These are phyloP conservation scores for Chaetodon auriga DNA, from an alignment of 2,113 vertebrate species.

Conservation along the genomic window DNA sequence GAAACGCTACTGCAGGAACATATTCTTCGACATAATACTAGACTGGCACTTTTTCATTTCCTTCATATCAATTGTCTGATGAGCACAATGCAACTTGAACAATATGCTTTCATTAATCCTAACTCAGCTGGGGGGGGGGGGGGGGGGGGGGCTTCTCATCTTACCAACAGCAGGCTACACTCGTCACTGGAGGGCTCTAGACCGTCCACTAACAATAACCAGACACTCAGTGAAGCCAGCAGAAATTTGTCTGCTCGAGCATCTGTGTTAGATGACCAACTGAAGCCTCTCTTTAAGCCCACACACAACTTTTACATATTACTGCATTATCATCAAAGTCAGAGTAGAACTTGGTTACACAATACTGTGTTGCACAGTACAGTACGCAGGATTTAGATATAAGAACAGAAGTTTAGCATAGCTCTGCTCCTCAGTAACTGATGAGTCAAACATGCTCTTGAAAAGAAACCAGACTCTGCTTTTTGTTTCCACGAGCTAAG, in stretches of 20 bases:
- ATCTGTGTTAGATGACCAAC: neutral
- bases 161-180: slow-evolving; percentile 19
- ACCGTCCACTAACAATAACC: slow-evolving; percentile 37
- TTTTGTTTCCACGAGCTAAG: slow-evolving; percentile 21
- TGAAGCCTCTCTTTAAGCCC: neutral
- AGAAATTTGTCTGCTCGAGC: neutral
- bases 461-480: neutral
- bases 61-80: neutral
- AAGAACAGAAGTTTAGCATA: neutral
- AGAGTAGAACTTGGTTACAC: neutral
- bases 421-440: neutral
- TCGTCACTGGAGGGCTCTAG: slow-evolving; percentile 7
- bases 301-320: slow-evolving; percentile 1
- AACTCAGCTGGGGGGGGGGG: neutral
- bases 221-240: slow-evolving; percentile 21
- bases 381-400: neutral
- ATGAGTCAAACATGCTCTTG: slow-evolving; percentile 18
- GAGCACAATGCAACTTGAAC: neutral
- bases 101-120: neutral
- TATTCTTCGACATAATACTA: neutral
- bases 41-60: rapidly evolving
- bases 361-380: neutral
- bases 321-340: neutral
- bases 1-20: neutral
- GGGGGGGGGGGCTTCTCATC: neutral